Conservation (phyloP, 2,113 vertebrate species). For the Toxostoma redivivum region DNA sequence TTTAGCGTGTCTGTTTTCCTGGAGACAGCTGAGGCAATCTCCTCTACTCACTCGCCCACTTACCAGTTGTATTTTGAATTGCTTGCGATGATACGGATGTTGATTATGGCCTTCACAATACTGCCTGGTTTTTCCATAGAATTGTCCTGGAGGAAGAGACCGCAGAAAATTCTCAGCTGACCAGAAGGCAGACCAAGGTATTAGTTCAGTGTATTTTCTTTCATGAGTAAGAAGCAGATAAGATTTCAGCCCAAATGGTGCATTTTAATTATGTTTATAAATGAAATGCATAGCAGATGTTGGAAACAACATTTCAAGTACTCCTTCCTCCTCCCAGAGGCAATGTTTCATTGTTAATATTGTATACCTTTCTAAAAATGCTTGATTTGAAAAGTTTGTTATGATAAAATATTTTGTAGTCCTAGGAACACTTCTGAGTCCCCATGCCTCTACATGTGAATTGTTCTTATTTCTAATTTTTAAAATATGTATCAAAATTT, state of each 20-base stretch:
- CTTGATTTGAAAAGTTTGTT: not conserved
- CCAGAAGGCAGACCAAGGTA: not conserved
- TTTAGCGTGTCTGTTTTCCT: not conserved
- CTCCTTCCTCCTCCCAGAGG: not conserved
- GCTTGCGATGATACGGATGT: not conserved
- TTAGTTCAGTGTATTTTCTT: slow-evolving; percentile 6
- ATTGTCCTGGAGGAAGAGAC: not conserved
- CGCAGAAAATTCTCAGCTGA: not conserved
- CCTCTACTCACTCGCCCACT: not conserved
- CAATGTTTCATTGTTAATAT: not conserved
- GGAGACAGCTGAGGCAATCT: not conserved
- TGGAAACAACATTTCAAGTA: not conserved
- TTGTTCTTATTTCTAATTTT: not conserved
- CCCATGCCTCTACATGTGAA: not conserved
- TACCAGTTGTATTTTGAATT: not conserved
- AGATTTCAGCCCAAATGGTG: slow-evolving; percentile 30
- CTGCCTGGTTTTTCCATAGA: not conserved
- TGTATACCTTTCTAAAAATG: not conserved
- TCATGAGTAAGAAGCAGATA: not conserved
- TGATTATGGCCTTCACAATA: not conserved
- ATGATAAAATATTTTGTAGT: not conserved
- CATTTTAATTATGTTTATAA: slow-evolving; percentile 39
- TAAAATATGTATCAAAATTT: not conserved
- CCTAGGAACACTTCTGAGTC: not conserved
- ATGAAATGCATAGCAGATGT: slow-evolving; percentile 42